These are phyloP conservation scores for Sus cebifrons DNA, from an alignment of 2,797 vertebrate genomes.

Conservation along the genomic window DNA sequence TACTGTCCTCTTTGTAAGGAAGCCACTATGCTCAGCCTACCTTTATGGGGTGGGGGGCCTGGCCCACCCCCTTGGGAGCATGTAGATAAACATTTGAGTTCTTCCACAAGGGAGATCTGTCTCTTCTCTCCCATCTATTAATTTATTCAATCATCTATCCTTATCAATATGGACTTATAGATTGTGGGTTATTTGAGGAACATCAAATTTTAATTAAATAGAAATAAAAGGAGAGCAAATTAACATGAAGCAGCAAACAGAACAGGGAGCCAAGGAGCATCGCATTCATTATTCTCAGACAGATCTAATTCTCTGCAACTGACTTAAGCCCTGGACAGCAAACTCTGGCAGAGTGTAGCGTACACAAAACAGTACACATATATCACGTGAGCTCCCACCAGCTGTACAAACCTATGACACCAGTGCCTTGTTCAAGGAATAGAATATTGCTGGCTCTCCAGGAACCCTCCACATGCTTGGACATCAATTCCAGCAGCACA, in stretches of 20 bases:
- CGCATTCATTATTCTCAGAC: background rate
- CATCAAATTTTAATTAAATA: conserved; percentile 22
- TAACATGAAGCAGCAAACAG: background rate
- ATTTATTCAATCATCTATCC: background rate
- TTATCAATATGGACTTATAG: background rate
- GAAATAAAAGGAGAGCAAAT: conserved; percentile 44
- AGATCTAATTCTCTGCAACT: background rate
- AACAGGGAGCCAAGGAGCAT: background rate
- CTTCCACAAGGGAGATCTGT: background rate
- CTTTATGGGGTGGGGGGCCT: too few species aligned
- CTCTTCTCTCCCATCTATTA: background rate
- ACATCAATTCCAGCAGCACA: background rate
- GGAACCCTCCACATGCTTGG: too few species aligned
- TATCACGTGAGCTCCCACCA: background rate
- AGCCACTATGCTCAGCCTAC: background rate
- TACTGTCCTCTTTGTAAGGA: background rate
- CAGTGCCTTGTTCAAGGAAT: background rate
- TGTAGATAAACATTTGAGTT: background rate
- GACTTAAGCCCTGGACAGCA: background rate
- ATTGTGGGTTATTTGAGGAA: conserved; percentile 14
- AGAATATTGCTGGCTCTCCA: background rate
- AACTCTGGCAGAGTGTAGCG: background rate
- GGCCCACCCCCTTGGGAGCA: background rate
- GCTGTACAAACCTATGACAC: background rate
- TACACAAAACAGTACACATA: background rate